Percentiles rank a stretch among this genome's conserved stretches.
phyloP scores from a whole-genome alignment of 1,140 invertebrate species.

The Polypedilum vanderplanki region DNA sequence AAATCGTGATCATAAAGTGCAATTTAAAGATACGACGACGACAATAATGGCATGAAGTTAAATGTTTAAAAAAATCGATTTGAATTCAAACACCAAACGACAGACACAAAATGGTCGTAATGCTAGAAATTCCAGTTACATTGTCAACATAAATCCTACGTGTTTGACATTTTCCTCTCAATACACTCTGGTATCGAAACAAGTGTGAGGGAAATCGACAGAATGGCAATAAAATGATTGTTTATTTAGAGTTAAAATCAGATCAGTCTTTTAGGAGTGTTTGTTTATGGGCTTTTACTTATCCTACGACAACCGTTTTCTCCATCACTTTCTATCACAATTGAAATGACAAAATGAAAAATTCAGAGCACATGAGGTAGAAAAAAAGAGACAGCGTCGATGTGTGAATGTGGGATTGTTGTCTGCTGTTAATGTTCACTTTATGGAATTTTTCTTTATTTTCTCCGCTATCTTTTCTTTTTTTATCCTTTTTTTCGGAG shows the following conservation, averaged over 20 bases:
- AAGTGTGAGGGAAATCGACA: neutral
- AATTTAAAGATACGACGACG: slow-evolving; percentile 12
- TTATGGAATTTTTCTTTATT: slow-evolving; percentile 4
- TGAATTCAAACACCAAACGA: slow-evolving; percentile 8
- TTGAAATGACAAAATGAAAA: slow-evolving; percentile 2
- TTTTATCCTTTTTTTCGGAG: neutral
- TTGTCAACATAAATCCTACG: slow-evolving; percentile 21
- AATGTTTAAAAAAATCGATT: slow-evolving; percentile 26
- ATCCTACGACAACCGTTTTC: neutral
- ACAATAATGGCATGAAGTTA: neutral
- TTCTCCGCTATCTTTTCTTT: neutral
- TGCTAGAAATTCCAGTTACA: slow-evolving; percentile 10
- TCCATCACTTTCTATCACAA: neutral
- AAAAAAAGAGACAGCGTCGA: no score
- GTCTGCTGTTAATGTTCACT: slow-evolving; percentile 11
- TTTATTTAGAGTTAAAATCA: slow-evolving; percentile 28
- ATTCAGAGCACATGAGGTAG: neutral
- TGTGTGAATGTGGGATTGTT: neutral
- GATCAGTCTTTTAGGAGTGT: slow-evolving; percentile 21
- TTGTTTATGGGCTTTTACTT: slow-evolving; percentile 25
- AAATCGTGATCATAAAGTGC: slow-evolving; percentile 28
- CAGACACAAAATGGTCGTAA: slow-evolving; percentile 1
- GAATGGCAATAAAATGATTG: slow-evolving; percentile 26
- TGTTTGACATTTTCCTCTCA: neutral
- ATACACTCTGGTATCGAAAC: neutral